Evolutionary conservation across 2,888 invertebrate species (phyloP), one percentile per base, ranked within the genome.

Genomic region (Copidosoma aretas): DNA sequence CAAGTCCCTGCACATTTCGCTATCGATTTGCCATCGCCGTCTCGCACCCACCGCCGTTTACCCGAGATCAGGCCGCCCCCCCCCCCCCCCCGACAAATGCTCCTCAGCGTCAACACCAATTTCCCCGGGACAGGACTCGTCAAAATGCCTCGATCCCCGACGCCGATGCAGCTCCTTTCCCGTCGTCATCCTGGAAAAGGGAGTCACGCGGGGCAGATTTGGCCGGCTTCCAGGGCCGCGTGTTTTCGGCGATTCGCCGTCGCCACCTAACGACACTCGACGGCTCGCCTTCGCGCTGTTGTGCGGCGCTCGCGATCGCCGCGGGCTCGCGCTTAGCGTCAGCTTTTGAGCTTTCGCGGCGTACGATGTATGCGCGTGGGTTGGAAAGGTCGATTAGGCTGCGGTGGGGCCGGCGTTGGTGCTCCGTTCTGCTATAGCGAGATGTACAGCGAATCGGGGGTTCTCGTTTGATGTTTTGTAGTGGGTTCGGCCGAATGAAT

Each of bases 211-310:
- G 32, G 25, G 15, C 46, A 43, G n/a, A 17, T 60, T 51, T 70
- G 70, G 70, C 66, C 12, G 1, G 21, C 17, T 3, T 66, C 70
- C 70, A 70, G 51, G 19, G n/a, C 43, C 21, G 25, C 63, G 70
- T 67, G 70, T 67, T 67, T 67, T 64, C 61, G 59, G 52, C 24
- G 64, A 71, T 71, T 71, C 58, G 56, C 64, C 25, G 67, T 71
- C 60, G 67, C 61, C 64, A 58, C 67, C 64, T 65, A 68, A 67
- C 63, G 64, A 67, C 67, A 66, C 63, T 57, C 57, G 60, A 46
- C 43, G 43, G 43, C 43, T 12, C 43, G 15, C 12, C 43, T 17
- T 12, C 12, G 43, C 43, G 12, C 43, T 17, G 32, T 12, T 17
- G 43, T 46, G 43, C 3, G 43, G 4, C 43, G 43, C 43, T 46